Evolutionary conservation across 2,888 invertebrate species (phyloP), one percentile per base, ranked within the genome.

Genomic region (Drosophila cognata): DNA sequence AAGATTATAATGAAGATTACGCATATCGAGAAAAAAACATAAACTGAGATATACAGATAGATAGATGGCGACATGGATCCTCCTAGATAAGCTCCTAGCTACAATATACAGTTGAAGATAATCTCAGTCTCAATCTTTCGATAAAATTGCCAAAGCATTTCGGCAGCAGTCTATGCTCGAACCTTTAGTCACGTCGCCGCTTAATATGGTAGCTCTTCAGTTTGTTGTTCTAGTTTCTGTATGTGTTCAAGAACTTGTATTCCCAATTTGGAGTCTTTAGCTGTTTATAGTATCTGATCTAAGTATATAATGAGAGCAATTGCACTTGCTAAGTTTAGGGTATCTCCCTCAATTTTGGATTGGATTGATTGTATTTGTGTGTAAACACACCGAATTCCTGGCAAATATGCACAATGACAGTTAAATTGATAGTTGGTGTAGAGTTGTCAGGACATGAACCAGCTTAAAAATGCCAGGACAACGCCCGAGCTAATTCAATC

Each of bases 401-500:
- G 18, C 10, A 18, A 5, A 50, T 10, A 28, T 28, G 16, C 16
- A 10, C 10, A 53, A 6, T 1, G 10, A 11, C 35, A 25, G 10
- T 53, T 28, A 1, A 29, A 50, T 50, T 29, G 28, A 11, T 25
- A 29, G 18, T 29, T 25, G 4, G 46, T 25, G 46, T 16, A 25
- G 25, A 29, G 41, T 16, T 57, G 38, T 21, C 31, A 43, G 50
- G 29, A 11, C 33, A 38, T 41, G 51, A 53, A 18, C 8, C 57
- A 57, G 51, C 31, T 18, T 25, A 29, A 31, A 62, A 43, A 41
- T 28, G 48, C 11, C 21, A 7, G 63, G 60, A 18, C 71, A 69
- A 76, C 72, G 63, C 76, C 79, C 80, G 46, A 50, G 13, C 61
- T 76, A 80, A 79, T 79, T 71, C 80, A 79, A 80, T 79, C 80